phyloP scores from a whole-genome alignment of 1,140 invertebrate species.

The Glomeris maerens region DNA sequence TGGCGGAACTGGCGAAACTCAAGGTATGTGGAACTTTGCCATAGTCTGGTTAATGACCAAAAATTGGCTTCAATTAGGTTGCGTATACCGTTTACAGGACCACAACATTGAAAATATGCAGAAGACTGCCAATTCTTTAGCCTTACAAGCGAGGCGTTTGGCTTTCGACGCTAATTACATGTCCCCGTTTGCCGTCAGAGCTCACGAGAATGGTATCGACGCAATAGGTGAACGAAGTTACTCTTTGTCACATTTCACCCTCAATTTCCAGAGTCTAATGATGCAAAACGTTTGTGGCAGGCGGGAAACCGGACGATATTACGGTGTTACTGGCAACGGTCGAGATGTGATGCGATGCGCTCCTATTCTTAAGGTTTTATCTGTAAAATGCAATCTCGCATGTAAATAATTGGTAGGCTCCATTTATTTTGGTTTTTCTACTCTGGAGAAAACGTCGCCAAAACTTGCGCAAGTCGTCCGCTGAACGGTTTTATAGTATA shows the following conservation, averaged over 20 bases:
- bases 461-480: too few relatives aligned
- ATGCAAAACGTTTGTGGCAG: conserved; percentile 41
- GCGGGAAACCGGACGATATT: conserved; percentile 94
- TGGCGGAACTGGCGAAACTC: conserved; percentile 56
- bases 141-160: conserved; percentile 79
- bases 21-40: conserved; percentile 14
- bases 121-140: conserved; percentile 82
- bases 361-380: too few relatives aligned
- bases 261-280: background rate
- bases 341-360: conserved; percentile 5
- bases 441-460: too few relatives aligned
- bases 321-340: conserved; percentile 86
- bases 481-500: too few relatives aligned
- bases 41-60: background rate
- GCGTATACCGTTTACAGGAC: conserved; percentile 22
- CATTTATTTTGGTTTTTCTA: too few relatives aligned
- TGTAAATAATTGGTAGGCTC: too few relatives aligned
- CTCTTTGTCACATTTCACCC: background rate
- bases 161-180: conserved; percentile 87
- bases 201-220: conserved; percentile 79
- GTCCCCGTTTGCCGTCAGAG: conserved; percentile 88
- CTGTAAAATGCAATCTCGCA: too few relatives aligned
- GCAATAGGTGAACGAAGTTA: conserved; percentile 54
- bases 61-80: background rate
- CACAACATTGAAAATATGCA: conserved; percentile 44